These are phyloP conservation scores for Furcula furcula DNA, from an alignment of 2,888 invertebrate genomes.

Conservation along the genomic window DNA sequence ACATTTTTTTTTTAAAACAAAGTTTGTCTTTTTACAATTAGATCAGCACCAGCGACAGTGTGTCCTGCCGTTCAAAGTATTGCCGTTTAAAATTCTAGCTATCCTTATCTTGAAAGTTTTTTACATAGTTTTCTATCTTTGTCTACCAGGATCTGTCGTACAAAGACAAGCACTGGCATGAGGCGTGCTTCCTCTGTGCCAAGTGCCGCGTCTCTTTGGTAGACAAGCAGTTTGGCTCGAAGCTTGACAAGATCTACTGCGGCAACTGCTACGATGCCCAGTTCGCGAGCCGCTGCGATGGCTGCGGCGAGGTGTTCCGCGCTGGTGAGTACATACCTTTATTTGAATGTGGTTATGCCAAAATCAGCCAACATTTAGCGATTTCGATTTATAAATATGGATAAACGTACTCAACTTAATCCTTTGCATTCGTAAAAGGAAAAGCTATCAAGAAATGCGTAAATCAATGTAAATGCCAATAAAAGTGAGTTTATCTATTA, in stretches of 20 bases:
- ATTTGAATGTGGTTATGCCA: too few relatives aligned
- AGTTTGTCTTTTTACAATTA: too few relatives aligned
- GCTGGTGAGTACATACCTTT: constrained; percentile 89
- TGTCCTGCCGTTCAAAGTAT: too few relatives aligned
- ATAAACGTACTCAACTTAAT: too few relatives aligned
- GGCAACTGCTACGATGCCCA: constrained; percentile 99
- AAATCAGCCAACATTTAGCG: too few relatives aligned
- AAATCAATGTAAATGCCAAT: too few relatives aligned
- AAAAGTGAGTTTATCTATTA: too few relatives aligned
- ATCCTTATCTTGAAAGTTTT: background rate
- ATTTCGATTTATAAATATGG: too few relatives aligned
- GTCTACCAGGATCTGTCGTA: constrained; percentile 96
- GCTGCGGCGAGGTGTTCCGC: constrained; percentile 99
- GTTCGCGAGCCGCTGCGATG: constrained; percentile 99
- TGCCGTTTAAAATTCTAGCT: background rate
- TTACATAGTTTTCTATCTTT: background rate
- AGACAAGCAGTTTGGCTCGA: constrained; percentile 99
- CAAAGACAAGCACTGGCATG: constrained; percentile 99
- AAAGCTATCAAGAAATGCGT: too few relatives aligned
- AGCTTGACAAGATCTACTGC: constrained; percentile 99
- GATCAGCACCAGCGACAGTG: too few relatives aligned
- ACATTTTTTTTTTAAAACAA: too few relatives aligned
- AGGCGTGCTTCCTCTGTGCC: constrained; percentile 99
- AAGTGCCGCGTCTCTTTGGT: constrained; percentile 99
- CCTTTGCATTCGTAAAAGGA: too few relatives aligned